Percentiles rank a stretch among this genome's conserved stretches.
These are phyloP conservation scores for Diachasma alloeum DNA, from an alignment of 1,140 invertebrate genomes.

Conservation along the genomic window DNA sequence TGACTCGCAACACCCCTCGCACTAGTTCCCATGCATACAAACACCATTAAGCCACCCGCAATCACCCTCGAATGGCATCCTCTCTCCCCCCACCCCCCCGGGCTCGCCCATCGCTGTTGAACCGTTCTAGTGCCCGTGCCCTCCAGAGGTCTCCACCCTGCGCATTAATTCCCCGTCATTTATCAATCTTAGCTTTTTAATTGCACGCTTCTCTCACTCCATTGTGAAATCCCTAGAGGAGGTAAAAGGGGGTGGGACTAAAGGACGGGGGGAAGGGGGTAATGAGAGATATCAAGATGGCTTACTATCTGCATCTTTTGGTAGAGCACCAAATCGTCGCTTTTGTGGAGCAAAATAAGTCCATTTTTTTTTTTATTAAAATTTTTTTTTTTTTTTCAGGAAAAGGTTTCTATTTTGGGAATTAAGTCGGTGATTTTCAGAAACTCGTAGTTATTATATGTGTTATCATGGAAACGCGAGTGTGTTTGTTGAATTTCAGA, in stretches of 20 bases:
- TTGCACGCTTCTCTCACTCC: constrained; percentile 46
- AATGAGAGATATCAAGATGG: constrained; percentile 38
- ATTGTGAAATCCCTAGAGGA: constrained; percentile 16
- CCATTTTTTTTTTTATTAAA: not conserved
- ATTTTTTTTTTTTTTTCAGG: not conserved
- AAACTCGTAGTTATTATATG: no score
- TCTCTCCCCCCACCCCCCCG: constrained; percentile 23
- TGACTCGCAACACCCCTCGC: constrained; percentile 33
- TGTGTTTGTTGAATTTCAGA: no score
- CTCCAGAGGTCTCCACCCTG: constrained; percentile 34
- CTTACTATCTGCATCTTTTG: constrained; percentile 28
- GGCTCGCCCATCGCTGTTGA: not conserved
- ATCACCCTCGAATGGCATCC: constrained; percentile 40
- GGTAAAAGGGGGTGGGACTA: not conserved
- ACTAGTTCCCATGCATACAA: constrained; percentile 56
- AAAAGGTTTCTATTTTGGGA: no score
- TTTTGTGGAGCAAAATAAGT: constrained; percentile 36
- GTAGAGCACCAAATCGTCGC: constrained; percentile 33
- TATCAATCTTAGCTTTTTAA: constrained; percentile 65
- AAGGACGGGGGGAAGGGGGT: constrained; percentile 19
- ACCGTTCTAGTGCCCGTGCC: constrained; percentile 24
- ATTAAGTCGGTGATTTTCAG: no score
- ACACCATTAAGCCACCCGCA: constrained; percentile 59
- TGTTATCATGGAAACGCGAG: no score
- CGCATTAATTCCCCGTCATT: constrained; percentile 61